Evolutionary conservation across 2,113 vertebrate species (phyloP).

Genomic region (pig (Sus scrofa)): DNA sequence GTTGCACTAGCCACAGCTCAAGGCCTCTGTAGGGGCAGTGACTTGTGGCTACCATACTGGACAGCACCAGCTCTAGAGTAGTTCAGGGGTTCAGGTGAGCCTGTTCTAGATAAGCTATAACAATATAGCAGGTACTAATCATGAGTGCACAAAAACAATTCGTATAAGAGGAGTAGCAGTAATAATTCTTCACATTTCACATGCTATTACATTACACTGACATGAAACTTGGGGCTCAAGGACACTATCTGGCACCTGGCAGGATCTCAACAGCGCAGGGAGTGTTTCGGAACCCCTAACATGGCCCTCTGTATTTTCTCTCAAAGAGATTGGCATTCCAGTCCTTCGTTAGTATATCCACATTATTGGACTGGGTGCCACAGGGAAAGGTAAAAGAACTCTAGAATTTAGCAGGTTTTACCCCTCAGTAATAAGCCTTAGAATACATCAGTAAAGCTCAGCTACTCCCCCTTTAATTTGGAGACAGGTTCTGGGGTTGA

Average conservation of each 20-base stretch:
- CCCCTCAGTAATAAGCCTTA: neutral
- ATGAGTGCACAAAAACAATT: neutral
- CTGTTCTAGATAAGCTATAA: neutral
- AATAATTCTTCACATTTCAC: neutral
- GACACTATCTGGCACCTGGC: fast-evolving
- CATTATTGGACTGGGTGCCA: neutral
- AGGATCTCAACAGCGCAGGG: neutral
- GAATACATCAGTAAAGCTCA: neutral
- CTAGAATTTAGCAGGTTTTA: neutral
- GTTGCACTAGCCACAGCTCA: neutral
- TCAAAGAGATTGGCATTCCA: neutral
- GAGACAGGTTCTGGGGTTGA: neutral
- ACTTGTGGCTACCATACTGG: neutral
- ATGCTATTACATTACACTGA: neutral
- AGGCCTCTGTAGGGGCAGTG: neutral
- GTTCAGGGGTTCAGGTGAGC: too few species aligned
- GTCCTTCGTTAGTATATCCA: neutral
- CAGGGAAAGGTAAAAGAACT: neutral
- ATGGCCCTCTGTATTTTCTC: neutral
- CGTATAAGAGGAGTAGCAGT: neutral
- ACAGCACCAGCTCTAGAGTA: neutral
- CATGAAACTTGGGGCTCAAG: neutral
- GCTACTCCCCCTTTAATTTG: neutral
- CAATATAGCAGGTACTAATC: neutral
- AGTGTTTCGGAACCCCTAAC: neutral